Percentiles rank a stretch among this genome's conserved stretches.
Evolutionary conservation across 2,888 invertebrate genomes (phyloP).

Genomic region (Apeira syringaria): DNA sequence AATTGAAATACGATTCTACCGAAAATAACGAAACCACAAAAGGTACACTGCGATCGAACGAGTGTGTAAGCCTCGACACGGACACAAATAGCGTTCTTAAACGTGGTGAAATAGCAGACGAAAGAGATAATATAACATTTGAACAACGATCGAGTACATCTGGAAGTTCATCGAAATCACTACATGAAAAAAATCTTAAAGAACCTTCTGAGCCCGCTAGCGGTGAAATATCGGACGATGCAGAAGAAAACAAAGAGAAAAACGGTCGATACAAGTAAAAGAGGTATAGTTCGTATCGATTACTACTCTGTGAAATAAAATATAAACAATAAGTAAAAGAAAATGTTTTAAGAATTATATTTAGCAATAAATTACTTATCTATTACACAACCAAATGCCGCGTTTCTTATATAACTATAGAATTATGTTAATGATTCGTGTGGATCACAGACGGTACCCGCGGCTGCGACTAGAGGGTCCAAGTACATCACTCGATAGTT

Average conservation of each 20-base stretch:
- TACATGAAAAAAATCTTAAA: neutral
- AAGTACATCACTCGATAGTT: conserved; percentile 90
- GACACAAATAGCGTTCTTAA: neutral
- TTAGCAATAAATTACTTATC: neutral
- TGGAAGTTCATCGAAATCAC: neutral
- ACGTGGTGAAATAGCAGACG: neutral
- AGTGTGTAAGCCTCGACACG: neutral
- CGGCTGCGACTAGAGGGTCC: conserved; percentile 84
- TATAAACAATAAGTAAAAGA: neutral
- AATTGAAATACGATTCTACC: neutral
- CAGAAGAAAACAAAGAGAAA: neutral
- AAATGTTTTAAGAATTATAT: neutral
- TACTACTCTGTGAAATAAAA: no score
- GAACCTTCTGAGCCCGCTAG: neutral
- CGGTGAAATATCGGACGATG: neutral
- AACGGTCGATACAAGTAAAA: no score
- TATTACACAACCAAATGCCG: no score
- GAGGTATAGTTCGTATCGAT: no score
- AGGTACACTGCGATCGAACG: neutral
- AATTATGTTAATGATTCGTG: conserved; percentile 13
- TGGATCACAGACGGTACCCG: conserved; percentile 84
- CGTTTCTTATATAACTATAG: no score
- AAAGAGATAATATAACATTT: neutral
- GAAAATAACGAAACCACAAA: neutral
- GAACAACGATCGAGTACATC: neutral